phyloP scores from a whole-genome alignment of 2,888 invertebrate species.

The Lamproptera curius region DNA sequence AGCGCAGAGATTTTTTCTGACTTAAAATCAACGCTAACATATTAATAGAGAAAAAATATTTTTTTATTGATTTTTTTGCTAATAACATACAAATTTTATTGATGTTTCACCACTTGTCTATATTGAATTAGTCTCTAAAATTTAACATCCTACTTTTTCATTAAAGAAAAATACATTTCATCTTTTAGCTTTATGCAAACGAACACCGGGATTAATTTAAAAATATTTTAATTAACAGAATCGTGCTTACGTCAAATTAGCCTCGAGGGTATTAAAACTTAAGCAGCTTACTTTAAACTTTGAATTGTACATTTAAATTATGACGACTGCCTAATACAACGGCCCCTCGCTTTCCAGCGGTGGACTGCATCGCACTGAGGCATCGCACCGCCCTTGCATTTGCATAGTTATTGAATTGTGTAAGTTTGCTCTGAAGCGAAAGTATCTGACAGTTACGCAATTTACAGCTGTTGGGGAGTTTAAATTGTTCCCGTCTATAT shows the following conservation, averaged over 20 bases:
- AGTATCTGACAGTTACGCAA: conserved; percentile 16
- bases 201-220: neutral
- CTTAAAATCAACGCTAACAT: too few relatives aligned
- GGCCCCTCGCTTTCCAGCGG: conserved; percentile 2
- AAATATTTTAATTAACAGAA: neutral
- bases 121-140: too few relatives aligned
- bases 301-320: conserved; percentile 14
- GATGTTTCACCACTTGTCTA: too few relatives aligned
- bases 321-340: conserved; percentile 1
- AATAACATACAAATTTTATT: too few relatives aligned
- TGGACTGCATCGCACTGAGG: conserved; percentile 13
- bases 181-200: neutral
- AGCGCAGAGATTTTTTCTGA: too few relatives aligned
- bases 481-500: conserved; percentile 5
- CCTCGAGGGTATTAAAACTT: neutral
- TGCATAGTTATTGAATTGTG: conserved; percentile 36
- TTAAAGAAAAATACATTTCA: too few relatives aligned
- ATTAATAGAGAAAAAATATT: too few relatives aligned
- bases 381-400: conserved; percentile 23
- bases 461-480: conserved; percentile 14
- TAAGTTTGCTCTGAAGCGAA: conserved; percentile 18
- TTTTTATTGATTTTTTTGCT: too few relatives aligned
- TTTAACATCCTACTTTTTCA: too few relatives aligned
- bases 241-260: neutral
- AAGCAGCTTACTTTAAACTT: conserved; percentile 5